Percentiles rank a stretch among this genome's conserved stretches.
Evolutionary conservation across 2,888 invertebrate genomes (phyloP).

Genomic region (Oscheius sp.): DNA sequence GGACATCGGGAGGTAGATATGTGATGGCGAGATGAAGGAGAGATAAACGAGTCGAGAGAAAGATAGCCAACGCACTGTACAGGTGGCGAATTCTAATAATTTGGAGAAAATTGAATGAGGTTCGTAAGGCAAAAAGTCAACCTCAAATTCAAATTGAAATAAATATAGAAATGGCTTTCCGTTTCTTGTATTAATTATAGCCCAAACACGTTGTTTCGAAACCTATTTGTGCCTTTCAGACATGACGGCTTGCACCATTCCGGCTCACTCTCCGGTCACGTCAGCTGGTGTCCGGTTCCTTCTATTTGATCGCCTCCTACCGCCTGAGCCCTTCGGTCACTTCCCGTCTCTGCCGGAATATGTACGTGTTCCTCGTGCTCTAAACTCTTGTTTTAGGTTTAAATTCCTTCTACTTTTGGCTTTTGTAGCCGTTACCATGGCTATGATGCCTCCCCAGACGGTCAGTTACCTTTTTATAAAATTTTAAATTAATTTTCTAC

Average conservation of each 20-base stretch:
- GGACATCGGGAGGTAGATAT: slow-evolving; percentile 9
- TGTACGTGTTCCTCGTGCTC: slow-evolving; percentile 6
- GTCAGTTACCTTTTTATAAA: background rate
- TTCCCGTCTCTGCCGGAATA: slow-evolving; percentile 12
- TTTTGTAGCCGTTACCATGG: background rate
- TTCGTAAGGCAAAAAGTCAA: no score
- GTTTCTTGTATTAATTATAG: no score
- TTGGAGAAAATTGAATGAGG: no score
- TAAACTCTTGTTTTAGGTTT: slow-evolving; percentile 18
- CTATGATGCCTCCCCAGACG: slow-evolving; percentile 26
- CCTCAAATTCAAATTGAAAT: no score
- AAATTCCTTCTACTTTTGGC: background rate
- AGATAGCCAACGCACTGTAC: background rate
- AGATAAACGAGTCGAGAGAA: slow-evolving; percentile 1
- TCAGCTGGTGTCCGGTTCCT: slow-evolving; percentile 30
- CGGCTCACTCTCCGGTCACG: slow-evolving; percentile 33
- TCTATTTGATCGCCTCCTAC: slow-evolving; percentile 29
- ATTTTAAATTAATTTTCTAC: background rate
- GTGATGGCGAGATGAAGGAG: background rate
- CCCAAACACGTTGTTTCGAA: no score
- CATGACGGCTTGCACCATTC: slow-evolving; percentile 19
- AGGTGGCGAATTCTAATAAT: no score
- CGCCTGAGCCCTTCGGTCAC: slow-evolving; percentile 10
- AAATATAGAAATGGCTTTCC: no score
- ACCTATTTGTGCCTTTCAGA: no score